Evolutionary conservation across 1,140 invertebrate species (phyloP), one percentile per base, ranked within the genome.

Genomic region (Amyelois transitella): DNA sequence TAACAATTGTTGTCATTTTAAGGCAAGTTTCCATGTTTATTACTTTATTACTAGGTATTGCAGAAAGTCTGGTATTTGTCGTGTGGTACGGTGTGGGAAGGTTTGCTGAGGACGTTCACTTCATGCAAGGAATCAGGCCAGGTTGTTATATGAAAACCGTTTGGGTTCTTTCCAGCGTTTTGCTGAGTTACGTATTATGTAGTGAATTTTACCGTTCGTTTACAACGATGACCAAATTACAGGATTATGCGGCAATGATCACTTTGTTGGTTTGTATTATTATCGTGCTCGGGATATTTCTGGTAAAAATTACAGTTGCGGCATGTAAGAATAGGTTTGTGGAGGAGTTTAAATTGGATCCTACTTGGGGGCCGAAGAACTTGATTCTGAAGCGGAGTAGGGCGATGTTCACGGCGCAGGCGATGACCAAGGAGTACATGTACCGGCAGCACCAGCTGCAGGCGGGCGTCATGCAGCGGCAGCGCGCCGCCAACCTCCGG

Each of bases 351-450:
- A 19, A 53, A 6, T 24, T 84, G 45, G 71, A 80, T 52, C 53
- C 64, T 2, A 58, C 55, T 5, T 87, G 84, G 84, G 82, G 81
- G 0, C 84, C 82, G 0, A 66, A 56, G 17, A 66, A 49, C 45
- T 75, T 77, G 5, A 12, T 84, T 4, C 60, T 87, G 18, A 68
- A 71, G 53, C 69, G 82, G 6, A 87, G 84, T 55, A 67, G 82
- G 43, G 73, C 72, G 0, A 86, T 87, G 82, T 87, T 87, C 55
- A 71, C 74, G 0, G 81, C 81, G 0, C 82, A 86, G 56, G 84
- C 84, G 0, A 87, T 87, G 84, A 87, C 84, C 14, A 86, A 86
- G 52, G 84, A 87, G 58, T 87, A 86, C 51, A 74, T 87, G 61
- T 87, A 87, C 54, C 63, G 84, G 0, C 84, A 87, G 55, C 83